Evolutionary conservation across 1,140 invertebrate genomes (phyloP).

Genomic region (Laupala kohalensis): DNA sequence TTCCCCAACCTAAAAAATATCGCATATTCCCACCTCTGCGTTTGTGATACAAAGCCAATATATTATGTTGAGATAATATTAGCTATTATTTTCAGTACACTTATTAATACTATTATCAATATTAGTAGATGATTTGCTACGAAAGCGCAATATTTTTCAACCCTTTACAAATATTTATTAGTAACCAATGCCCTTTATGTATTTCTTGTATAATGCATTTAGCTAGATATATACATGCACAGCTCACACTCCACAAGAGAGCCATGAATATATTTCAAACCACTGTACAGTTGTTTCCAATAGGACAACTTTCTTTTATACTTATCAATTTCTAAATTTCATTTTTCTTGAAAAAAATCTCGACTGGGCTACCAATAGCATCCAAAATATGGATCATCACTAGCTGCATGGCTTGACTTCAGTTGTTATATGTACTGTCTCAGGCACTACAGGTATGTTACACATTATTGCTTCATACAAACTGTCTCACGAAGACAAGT

Average conservation of each 20-base stretch:
- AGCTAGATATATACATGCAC: conserved; percentile 10
- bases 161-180: conserved; percentile 12
- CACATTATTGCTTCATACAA: conserved; percentile 15
- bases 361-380: background rate
- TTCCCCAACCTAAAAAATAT: no score
- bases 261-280: conserved; percentile 1
- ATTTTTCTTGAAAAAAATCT: conserved; percentile 7
- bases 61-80: background rate
- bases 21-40: no score
- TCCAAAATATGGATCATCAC: background rate
- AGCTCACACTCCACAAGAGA: conserved; percentile 3
- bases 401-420: background rate
- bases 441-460: conserved; percentile 16
- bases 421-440: conserved; percentile 2
- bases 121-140: conserved; percentile 9
- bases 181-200: conserved; percentile 16
- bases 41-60: background rate
- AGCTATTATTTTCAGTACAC: background rate
- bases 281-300: conserved; percentile 8
- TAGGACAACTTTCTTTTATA: conserved; percentile 4
- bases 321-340: conserved; percentile 8
- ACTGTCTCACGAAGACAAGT: conserved; percentile 4
- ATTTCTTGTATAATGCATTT: conserved; percentile 11
- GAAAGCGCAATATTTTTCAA: conserved; percentile 12
- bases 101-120: background rate